Base-by-base conservation (phyloP, 1,140 invertebrate genomes). In the Grapholita molesta region DNA sequence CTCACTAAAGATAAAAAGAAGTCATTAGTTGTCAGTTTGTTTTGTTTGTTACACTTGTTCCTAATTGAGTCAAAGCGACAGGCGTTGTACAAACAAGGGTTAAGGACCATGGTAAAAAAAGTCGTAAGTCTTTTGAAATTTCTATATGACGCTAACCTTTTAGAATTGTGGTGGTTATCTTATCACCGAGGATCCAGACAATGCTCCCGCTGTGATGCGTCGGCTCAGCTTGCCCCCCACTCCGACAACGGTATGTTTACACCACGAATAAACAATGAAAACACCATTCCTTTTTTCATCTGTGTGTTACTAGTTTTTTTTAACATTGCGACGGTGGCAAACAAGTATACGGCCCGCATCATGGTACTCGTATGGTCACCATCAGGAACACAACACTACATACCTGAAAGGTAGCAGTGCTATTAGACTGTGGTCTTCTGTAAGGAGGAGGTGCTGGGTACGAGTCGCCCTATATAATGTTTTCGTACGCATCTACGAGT, bases 141-240 rank as follows among this genome's bases (percentile, higher is more conserved):
- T 9, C 42, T 18, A 21, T 48, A n/a, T 15, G 4, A 48, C 3
- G 9, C 9, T 21, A 18, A 48, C 3, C 42, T 48, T 48, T 21
- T 48, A n/a, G 8, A 48, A 21, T 48, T 61, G 53, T 25, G 70
- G 65, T 75, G 77, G 75, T 83, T 77, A 82, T 82, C 75, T 82
- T 85, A 85, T 85, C 81, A 77, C 67, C 38, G 42, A 70, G 69
- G 32, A 73, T 32, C 67, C 70, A 78, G 77, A 79, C 76, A 76
- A 80, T 76, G 71, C 70, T 74, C 79, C 72, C 70, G 76, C 76
- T 79, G 78, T 69, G 78, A 80, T 77, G 74, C 76, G 74, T 73
- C 69, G 66, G 69, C 70, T 75, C 73, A 64, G 42, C 23, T 30
- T 57, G 66, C 75, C 61, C 70, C 73, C 69, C 80, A 81, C 79